Percentiles rank a stretch among this genome's conserved stretches.
phyloP scores from a whole-genome alignment of 2,797 vertebrate species.

The Tenualosa thibaudeaui region DNA sequence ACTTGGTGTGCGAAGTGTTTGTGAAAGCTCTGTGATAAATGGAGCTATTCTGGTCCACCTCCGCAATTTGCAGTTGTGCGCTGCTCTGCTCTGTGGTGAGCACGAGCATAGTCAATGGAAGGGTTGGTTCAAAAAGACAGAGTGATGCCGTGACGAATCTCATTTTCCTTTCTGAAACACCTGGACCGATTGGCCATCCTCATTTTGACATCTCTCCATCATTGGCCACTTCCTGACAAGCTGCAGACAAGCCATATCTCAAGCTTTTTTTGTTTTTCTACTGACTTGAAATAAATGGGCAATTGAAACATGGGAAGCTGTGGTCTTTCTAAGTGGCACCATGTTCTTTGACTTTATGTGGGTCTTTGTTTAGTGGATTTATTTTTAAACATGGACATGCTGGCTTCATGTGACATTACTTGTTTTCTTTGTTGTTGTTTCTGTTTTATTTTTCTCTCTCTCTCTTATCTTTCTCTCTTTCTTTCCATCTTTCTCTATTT shows the following conservation, averaged over 20 bases:
- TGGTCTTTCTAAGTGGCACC: neutral
- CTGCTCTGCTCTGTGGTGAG: neutral
- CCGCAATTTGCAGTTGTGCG: neutral
- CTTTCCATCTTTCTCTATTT: neutral
- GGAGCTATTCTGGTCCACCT: neutral
- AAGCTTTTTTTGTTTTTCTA: neutral
- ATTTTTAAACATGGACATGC: neutral
- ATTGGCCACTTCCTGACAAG: neutral
- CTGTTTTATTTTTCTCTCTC: neutral
- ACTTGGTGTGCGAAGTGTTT: neutral
- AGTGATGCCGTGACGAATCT: neutral
- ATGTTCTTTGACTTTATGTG: slow-evolving; percentile 10
- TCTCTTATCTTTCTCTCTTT: neutral
- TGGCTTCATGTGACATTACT: neutral
- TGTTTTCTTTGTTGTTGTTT: neutral
- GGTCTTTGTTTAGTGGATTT: neutral
- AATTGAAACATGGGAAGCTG: neutral
- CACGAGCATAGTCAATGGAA: neutral
- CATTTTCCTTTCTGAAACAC: neutral
- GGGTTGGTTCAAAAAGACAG: neutral
- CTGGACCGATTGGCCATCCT: neutral
- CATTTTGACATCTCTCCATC: neutral
- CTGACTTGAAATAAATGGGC: neutral
- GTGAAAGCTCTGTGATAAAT: neutral
- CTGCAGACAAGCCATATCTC: neutral